Evolutionary conservation across 2,888 invertebrate species (phyloP), one percentile per base, ranked within the genome.

Genomic region (Caenorhabditis uteleia): DNA sequence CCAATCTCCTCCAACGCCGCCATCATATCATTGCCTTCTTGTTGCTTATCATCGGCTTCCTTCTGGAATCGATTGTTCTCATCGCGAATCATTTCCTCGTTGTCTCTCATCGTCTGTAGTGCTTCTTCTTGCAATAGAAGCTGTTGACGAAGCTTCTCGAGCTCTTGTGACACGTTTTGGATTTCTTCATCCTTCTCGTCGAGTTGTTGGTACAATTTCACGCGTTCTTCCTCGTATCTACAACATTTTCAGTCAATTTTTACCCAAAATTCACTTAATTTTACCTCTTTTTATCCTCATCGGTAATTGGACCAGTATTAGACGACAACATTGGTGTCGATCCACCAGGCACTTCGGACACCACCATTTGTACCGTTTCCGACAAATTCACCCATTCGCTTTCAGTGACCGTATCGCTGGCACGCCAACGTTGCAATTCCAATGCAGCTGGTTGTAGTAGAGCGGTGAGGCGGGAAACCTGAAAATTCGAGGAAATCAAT

Each of bases 101-200:
- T 69, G 18, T 66, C 54, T 18, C 64, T 46, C 58, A 72, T 59
- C 14, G 66, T 66, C 49, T 67, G 62, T 18, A 72, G 38, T 3
- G 62, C 64, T 43, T 72, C 72, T 44, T 72, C 72, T 33, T 66
- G 64, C 8, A 72, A 55, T 16, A 67, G 54, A 27, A 71, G 66
- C 86, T 99, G 97, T 75, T 97, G 95, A 85, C 95, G 95, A 74
- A 97, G 88, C 84, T 95, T 94, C 86, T 97, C 97, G 21, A 95
- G 91, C 83, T 92, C 89, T 85, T 97, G 95, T 64, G 93, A 93
- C 84, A 95, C 94, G 84, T 94, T 93, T 86, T 95, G 97, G 83
- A 99, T 97, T 86, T 99, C 98, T 84, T 99, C 98, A 84, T 99
- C 98, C 83, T 98, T 98, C 84, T 98, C 97, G 83, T 99, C 98